Conservation (phyloP, 1,140 invertebrate species). For the Pseudoatta argentina region DNA sequence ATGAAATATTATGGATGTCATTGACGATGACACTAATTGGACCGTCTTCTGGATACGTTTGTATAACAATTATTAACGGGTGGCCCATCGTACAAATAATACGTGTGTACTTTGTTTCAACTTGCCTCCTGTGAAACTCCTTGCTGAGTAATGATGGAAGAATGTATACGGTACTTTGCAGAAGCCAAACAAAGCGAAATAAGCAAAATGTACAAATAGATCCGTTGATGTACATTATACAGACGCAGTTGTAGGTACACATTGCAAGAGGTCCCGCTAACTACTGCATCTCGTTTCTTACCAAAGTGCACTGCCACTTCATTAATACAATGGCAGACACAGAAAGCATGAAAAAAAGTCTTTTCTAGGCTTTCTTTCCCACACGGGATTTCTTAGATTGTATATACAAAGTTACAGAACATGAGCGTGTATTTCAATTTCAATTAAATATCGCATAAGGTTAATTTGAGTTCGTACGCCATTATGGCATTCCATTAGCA, state of each 20-base stretch:
- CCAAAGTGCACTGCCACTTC: not conserved
- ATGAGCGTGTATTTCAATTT: not conserved
- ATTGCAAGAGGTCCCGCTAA: not conserved
- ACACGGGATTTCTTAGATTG: not conserved
- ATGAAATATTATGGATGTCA: not conserved
- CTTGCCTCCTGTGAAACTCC: not conserved
- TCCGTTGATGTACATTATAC: slow-evolving; percentile 4
- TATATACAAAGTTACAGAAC: not conserved
- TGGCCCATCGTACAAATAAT: slow-evolving; percentile 13
- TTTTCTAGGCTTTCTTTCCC: not conserved
- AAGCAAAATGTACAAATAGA: slow-evolving; percentile 24
- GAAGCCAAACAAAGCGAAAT: slow-evolving; percentile 6
- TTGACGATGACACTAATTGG: not conserved
- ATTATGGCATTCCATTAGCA: not conserved
- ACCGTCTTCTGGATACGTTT: not conserved
- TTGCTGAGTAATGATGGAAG: slow-evolving; percentile 32
- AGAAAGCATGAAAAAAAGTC: not conserved
- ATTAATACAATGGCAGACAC: not conserved
- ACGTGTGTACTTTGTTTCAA: not conserved
- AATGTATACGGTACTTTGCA: not conserved
- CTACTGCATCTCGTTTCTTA: not conserved
- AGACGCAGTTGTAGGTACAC: not conserved
- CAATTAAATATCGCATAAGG: not conserved
- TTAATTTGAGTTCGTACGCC: slow-evolving; percentile 8
- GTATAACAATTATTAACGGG: not conserved